Evolutionary conservation across 2,797 vertebrate genomes (phyloP), one percentile per base, ranked within the genome.

Genomic region (Streptopelia turtur): DNA sequence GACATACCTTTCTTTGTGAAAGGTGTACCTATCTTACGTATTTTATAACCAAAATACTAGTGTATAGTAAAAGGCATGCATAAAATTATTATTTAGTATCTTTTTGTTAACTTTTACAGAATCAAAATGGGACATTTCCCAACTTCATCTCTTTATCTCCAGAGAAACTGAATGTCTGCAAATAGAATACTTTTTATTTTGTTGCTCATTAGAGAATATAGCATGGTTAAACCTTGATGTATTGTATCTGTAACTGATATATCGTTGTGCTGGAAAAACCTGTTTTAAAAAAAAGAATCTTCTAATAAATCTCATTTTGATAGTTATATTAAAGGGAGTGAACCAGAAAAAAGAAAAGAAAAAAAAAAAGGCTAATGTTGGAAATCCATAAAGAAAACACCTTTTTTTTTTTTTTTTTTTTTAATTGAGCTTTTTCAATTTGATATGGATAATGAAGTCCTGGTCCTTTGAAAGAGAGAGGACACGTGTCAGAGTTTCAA

Each of bases 171-270:
- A 57, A 8, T 74, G n/a, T 49, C 59, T 81, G 83, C 80, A 63
- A 89, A 84, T 56, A 90, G 55, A 97, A 77, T 85, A 43, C 10
- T 69, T 97, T 95, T 90, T 94, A 64, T 94, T 96, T 92, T 92
- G 16, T 83, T 96, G 78, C 52, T 95, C 66, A 77, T 94, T 91
- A 66, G 69, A 94, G 47, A 89, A 37, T 77, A 65, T 35, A 94
- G 13, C 57, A n/a, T 8, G 49, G 37, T 82, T 95, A 94, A 96
- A 93, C 39, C 37, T 63, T 78, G 61, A 93, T 64, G n/a, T 70
- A 6, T 63, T 91, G 15, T 59, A 13, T 50, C 24, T 68, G 3
- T 82, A 60, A 52, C 6, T n/a, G 28, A 45, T 33, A 65, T 4
- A 59, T 66, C 5, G 5, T 60, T 86, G 33, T 83, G 22, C 76